Evolutionary conservation across 1,140 invertebrate genomes (phyloP), one percentile per base, ranked within the genome.

Genomic region (Monomorium pharaonis): DNA sequence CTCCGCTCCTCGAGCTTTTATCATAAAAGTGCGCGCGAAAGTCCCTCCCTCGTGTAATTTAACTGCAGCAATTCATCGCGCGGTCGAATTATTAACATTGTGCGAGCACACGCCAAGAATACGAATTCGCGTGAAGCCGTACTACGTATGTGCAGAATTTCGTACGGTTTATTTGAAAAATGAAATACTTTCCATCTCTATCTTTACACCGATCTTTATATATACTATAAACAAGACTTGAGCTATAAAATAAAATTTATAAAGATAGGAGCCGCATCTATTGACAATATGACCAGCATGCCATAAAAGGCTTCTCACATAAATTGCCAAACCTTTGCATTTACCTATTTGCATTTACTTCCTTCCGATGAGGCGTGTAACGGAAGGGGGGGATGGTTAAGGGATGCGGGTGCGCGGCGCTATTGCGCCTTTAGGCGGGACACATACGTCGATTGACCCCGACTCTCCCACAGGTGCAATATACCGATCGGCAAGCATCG

Each of bases 381-480:
- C 37, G 37, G n/a, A n/a, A 49, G 47, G 18, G 16, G 18, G 16
- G 10, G 14, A 10, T 51, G 9, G 2, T 47, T 24, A 18, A n/a
- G 14, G 51, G n/a, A 4, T 12, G n/a, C 14, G 14, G 6, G 10
- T 10, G n/a, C 33, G 49, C n/a, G 49, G 62, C 49, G 24, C 60
- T 30, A 81, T 65, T 69, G 85, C 51, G 44, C 60, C 56, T 76
- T 83, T 51, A 70, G 77, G 54, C 47, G 70, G 9, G 27, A 62
- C 51, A 88, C 51, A 42, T 60, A 87, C 77, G 62, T 88, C 86
- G 86, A 88, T 84, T 70, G 77, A 87, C 54, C 78, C 51, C 60
- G 86, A 21, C 21, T 88, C 69, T 87, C 89, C 76, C 88, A 37
- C 62, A 87, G 89, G 86, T 86, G 77, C 88, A 44, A 88, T 88